Evolutionary conservation across 2,888 invertebrate genomes (phyloP).

Genomic region (Calameuta idolon): DNA sequence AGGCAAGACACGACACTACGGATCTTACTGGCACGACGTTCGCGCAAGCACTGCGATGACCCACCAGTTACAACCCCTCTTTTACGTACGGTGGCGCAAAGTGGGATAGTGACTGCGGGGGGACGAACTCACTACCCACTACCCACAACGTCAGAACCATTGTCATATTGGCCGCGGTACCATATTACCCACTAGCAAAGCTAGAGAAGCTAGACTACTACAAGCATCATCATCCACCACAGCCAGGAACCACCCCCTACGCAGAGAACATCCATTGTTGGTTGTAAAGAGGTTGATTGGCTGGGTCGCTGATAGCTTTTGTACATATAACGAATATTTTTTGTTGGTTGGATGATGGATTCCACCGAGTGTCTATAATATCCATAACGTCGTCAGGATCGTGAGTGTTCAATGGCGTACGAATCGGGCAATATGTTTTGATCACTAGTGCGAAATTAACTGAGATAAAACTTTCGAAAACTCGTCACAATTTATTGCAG

Average conservation of each 20-base stretch:
- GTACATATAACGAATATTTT: background rate
- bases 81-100: background rate
- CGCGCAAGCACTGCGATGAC: slow-evolving; percentile 52
- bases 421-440: background rate
- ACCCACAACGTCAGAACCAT: background rate
- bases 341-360: background rate
- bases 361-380: background rate
- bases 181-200: background rate
- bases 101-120: background rate
- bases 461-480: background rate
- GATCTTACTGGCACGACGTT: slow-evolving; percentile 40
- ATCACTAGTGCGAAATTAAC: background rate
- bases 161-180: background rate
- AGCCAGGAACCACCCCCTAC: background rate
- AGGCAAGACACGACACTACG: background rate
- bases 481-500: background rate
- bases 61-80: slow-evolving; percentile 37
- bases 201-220: background rate
- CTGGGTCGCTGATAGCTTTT: background rate
- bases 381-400: background rate
- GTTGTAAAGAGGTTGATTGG: background rate
- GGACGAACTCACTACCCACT: background rate
- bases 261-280: background rate
- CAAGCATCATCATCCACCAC: background rate
- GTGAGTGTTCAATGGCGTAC: background rate